phyloP scores from a whole-genome alignment of 2,113 vertebrate species.

The Phalacrocorax brasilianus region DNA sequence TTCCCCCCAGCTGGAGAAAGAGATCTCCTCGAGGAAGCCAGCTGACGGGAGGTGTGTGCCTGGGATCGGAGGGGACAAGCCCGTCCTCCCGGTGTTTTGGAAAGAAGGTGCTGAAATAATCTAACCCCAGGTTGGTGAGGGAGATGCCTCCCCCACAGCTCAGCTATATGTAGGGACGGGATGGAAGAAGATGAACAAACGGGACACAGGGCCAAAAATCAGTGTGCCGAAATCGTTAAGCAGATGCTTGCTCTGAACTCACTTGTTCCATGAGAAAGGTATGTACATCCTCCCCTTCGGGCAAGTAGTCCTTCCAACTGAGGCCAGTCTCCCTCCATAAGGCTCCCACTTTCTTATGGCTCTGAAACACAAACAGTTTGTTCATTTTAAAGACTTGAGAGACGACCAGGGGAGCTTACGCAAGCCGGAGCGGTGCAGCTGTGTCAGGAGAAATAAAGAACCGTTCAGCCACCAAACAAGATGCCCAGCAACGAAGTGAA shows the following conservation, averaged over 20 bases:
- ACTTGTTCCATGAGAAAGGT: constrained; percentile 92
- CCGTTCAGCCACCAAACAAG: not conserved
- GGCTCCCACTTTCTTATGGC: constrained; percentile 95
- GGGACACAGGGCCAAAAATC: not conserved
- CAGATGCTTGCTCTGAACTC: not conserved
- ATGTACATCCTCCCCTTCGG: constrained; percentile 89
- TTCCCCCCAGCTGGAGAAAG: not conserved
- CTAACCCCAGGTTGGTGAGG: not conserved
- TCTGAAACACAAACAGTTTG: constrained; percentile 76
- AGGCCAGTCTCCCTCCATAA: constrained; percentile 92
- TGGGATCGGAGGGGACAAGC: not conserved
- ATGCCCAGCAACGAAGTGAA: not conserved
- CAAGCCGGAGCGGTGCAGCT: not conserved
- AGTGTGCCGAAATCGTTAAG: not conserved
- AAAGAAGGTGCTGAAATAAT: not conserved
- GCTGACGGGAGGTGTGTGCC: not conserved
- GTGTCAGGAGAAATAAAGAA: not conserved
- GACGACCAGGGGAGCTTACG: not conserved
- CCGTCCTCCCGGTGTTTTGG: rapidly evolving
- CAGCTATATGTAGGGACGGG: rapidly evolving
- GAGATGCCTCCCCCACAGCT: not conserved
- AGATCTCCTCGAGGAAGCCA: not conserved
- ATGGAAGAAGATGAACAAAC: not conserved
- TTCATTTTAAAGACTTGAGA: not conserved
- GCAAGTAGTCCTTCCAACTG: constrained; percentile 88